Conservation (phyloP, 1,140 invertebrate genomes). For the Homalodisca vitripennis region DNA sequence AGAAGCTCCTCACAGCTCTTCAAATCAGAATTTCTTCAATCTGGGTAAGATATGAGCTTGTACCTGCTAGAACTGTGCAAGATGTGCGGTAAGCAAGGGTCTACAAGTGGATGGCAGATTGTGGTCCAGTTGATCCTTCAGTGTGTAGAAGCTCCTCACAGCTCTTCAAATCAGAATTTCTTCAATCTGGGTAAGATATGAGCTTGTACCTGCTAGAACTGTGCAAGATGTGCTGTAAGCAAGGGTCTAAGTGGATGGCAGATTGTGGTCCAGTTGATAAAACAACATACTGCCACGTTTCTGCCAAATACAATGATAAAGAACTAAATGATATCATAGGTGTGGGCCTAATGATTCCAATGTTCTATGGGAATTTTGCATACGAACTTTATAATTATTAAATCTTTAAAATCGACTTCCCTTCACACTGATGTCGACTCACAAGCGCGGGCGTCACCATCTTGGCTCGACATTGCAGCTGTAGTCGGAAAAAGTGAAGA, state of each 20-base stretch:
- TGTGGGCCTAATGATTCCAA: no score
- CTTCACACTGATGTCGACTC: no score
- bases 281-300: no score
- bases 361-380: no score
- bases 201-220: conserved; percentile 31
- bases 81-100: conserved; percentile 16
- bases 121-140: conserved; percentile 45
- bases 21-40: conserved; percentile 58
- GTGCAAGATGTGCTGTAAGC: conserved; percentile 26
- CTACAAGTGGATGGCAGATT: conserved; percentile 39
- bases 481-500: no score
- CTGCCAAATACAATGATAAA: no score
- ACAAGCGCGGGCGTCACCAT: no score
- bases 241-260: conserved; percentile 39
- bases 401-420: no score
- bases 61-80: conserved; percentile 31
- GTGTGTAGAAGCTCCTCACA: conserved; percentile 45
- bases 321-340: no score
- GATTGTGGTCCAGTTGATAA: conserved; percentile 44
- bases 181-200: conserved; percentile 54
- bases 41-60: conserved; percentile 47
- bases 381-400: no score
- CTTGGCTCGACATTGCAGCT: no score
- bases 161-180: no score
- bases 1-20: conserved; percentile 45